Evolutionary conservation across 2,113 vertebrate species (phyloP).

Genomic region (Campylomormyrus tamandua): DNA sequence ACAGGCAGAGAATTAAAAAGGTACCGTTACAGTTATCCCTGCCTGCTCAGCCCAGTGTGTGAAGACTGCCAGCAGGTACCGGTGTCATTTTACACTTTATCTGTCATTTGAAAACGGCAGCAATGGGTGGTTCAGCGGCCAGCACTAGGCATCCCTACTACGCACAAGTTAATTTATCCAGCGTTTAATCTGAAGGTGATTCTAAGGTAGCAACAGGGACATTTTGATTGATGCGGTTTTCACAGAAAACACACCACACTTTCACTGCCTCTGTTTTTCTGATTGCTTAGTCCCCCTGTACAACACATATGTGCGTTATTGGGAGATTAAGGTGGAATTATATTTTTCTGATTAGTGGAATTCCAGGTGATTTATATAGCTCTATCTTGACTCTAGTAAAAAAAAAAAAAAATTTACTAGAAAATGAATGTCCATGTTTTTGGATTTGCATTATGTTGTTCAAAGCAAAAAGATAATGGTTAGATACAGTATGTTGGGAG

Average conservation of each 20-base stretch:
- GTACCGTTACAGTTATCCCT: not conserved
- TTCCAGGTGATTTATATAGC: not conserved
- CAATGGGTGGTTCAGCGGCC: not conserved
- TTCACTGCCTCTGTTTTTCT: not conserved
- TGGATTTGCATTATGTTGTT: constrained; percentile 12
- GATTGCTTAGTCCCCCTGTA: not conserved
- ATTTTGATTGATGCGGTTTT: constrained; percentile 26
- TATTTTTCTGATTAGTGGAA: not conserved
- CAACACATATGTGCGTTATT: not conserved
- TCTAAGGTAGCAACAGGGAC: not conserved
- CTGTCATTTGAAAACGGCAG: not conserved
- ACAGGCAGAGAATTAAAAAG: not conserved
- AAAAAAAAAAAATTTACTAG: not conserved
- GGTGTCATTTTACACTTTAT: not conserved
- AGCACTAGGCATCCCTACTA: not conserved
- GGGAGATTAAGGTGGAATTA: not conserved
- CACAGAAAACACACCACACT: constrained; percentile 27
- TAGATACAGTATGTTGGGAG: not conserved
- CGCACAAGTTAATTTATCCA: constrained; percentile 1
- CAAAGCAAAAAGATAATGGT: constrained; percentile 4
- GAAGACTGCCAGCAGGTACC: not conserved
- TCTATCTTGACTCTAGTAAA: not conserved
- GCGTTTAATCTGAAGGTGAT: not conserved
- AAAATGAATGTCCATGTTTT: not conserved
- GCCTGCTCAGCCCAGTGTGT: not conserved